These are phyloP conservation scores for Phymorhynchus buccinoides DNA, from an alignment of 1,140 invertebrate genomes.

Conservation along the genomic window DNA sequence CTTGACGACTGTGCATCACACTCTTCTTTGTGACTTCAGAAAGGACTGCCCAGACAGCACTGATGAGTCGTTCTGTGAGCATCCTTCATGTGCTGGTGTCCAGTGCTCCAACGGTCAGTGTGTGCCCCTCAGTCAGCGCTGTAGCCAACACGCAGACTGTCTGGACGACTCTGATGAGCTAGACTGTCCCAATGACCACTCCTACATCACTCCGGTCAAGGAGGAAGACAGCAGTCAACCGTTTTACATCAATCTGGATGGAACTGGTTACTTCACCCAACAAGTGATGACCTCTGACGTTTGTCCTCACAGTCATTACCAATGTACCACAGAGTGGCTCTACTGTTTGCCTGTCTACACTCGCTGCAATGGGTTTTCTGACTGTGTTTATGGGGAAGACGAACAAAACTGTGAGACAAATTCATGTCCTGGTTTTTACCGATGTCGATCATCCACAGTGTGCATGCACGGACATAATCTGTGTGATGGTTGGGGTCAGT, in stretches of 20 bases:
- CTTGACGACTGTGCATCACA: too few relatives aligned
- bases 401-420: not conserved
- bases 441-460: conserved; percentile 9
- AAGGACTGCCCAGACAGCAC: too few relatives aligned
- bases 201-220: too few relatives aligned
- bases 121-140: too few relatives aligned
- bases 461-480: conserved; percentile 31
- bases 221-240: too few relatives aligned
- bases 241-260: not conserved
- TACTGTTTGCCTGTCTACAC: conserved; percentile 10
- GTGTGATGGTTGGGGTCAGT: conserved; percentile 33
- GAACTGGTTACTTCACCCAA: conserved; percentile 2
- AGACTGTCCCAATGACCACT: too few relatives aligned
- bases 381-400: not conserved
- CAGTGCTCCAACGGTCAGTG: too few relatives aligned
- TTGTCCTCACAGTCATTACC: conserved; percentile 19
- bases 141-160: too few relatives aligned
- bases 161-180: too few relatives aligned
- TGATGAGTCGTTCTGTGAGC: too few relatives aligned
- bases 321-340: not conserved
- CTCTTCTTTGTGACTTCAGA: too few relatives aligned
- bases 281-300: not conserved
- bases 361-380: conserved; percentile 26
- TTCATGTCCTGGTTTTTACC: conserved; percentile 34
- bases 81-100: too few relatives aligned